Conservation (phyloP, 2,113 vertebrate species). For the Clarias batrachus region DNA sequence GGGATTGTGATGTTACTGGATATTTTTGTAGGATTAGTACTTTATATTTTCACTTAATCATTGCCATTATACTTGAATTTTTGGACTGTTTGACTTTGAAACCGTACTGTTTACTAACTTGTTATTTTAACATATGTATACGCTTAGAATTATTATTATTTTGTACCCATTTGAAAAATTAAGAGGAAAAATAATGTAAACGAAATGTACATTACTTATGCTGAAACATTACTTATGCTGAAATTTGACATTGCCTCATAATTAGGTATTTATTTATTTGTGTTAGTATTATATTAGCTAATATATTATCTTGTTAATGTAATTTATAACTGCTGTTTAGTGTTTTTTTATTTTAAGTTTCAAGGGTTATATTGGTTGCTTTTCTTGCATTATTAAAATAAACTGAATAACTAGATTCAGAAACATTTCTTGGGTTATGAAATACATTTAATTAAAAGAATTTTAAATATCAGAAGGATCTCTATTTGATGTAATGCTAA, state of each 20-base stretch:
- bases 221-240: background rate
- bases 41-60: background rate
- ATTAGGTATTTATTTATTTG: background rate
- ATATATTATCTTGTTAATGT: background rate
- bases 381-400: background rate
- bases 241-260: background rate
- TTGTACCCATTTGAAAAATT: background rate
- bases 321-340: background rate
- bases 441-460: background rate
- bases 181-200: background rate
- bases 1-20: slow-evolving; percentile 18
- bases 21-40: slow-evolving; percentile 8
- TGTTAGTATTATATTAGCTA: background rate
- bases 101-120: background rate
- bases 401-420: background rate
- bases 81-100: background rate
- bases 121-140: background rate
- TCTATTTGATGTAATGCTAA: background rate
- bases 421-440: background rate
- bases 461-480: background rate
- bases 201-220: background rate
- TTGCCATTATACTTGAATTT: slow-evolving; percentile 13
- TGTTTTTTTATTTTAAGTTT: background rate
- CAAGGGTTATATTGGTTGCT: background rate
- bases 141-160: background rate